Evolutionary conservation across 2,888 invertebrate species (phyloP).

Genomic region (Rhopalosiphum nymphaeae): DNA sequence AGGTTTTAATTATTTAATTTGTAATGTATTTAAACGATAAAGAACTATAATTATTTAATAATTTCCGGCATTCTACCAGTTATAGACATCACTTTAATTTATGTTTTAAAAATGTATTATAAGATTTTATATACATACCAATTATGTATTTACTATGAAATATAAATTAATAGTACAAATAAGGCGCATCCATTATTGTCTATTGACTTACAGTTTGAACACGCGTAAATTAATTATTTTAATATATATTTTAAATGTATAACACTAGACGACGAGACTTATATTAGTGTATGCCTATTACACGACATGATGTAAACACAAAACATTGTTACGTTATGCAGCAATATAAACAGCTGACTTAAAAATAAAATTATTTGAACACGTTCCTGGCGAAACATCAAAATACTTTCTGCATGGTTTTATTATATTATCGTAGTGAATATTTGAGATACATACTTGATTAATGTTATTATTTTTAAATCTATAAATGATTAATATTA

Average conservation of each 20-base stretch:
- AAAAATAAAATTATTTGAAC: background rate
- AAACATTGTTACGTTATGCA: background rate
- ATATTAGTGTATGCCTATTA: background rate
- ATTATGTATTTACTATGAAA: background rate
- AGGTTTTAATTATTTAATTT: background rate
- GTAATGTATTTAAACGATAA: background rate
- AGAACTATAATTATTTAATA: background rate
- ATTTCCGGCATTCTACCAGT: background rate
- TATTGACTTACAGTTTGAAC: background rate
- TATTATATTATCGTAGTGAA: background rate
- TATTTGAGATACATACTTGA: slow-evolving; percentile 1
- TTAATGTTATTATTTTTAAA: background rate
- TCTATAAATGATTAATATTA: background rate
- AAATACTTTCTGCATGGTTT: background rate
- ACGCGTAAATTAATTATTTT: background rate
- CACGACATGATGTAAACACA: background rate
- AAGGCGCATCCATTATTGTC: background rate
- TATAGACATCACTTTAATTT: background rate
- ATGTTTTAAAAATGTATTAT: background rate
- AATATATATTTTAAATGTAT: background rate
- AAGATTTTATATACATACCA: background rate
- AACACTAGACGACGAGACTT: background rate
- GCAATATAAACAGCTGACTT: background rate
- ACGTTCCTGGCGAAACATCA: background rate
- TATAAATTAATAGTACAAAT: background rate